Conservation (phyloP, 1,140 invertebrate species). For the Ganaspis sp. region DNA sequence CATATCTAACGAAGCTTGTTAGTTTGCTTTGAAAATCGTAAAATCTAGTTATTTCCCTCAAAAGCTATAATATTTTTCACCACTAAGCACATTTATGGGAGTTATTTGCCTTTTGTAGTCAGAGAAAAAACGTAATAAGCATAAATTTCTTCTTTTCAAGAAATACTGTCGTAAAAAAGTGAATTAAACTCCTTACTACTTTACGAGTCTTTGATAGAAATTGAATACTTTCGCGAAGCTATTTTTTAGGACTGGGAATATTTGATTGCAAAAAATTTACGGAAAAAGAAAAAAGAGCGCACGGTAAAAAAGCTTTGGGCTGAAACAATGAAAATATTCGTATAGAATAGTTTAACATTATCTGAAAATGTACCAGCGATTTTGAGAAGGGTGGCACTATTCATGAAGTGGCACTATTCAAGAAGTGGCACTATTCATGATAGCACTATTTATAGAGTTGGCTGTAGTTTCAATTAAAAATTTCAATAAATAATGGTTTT, state of each 20-base stretch:
- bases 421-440: too few relatives aligned
- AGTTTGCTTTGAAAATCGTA: neutral
- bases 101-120: neutral
- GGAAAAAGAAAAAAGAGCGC: too few relatives aligned
- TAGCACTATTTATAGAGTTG: too few relatives aligned
- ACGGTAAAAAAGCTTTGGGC: too few relatives aligned
- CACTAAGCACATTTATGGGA: neutral
- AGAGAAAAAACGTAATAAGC: constrained; percentile 5
- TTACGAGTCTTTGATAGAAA: constrained; percentile 10
- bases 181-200: neutral
- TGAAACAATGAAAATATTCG: too few relatives aligned
- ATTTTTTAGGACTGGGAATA: neutral
- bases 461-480: too few relatives aligned
- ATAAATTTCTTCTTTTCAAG: constrained; percentile 22
- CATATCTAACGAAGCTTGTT: neutral
- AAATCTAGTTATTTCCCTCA: neutral
- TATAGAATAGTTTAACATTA: too few relatives aligned
- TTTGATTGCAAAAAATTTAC: neutral
- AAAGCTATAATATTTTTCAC: neutral
- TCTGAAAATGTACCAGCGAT: too few relatives aligned
- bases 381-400: too few relatives aligned
- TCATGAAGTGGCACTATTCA: too few relatives aligned
- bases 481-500: too few relatives aligned
- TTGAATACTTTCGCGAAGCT: neutral
- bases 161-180: constrained; percentile 9